phyloP scores from a whole-genome alignment of 2,888 invertebrate genomes.

The Seladonia tumulorum region DNA sequence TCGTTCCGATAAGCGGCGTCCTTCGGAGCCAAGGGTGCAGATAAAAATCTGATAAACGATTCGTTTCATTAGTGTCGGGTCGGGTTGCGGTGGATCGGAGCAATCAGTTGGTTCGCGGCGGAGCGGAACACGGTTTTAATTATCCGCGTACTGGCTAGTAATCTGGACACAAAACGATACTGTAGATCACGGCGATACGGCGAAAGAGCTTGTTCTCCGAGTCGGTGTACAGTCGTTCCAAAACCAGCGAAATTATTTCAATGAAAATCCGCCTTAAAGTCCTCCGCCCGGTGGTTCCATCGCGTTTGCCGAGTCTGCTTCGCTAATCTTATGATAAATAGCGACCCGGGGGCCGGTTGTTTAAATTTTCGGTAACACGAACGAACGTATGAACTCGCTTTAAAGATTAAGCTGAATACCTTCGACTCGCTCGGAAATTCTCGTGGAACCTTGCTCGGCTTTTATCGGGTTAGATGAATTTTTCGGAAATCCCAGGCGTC shows the following conservation, averaged over 20 bases:
- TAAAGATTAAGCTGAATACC: not conserved
- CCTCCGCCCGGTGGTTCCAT: not conserved
- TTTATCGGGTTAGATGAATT: conserved; percentile 8
- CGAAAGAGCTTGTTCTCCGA: not conserved
- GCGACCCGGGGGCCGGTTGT: not conserved
- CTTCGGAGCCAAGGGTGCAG: not conserved
- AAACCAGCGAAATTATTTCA: not conserved
- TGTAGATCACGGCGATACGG: not conserved
- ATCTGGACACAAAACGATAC: not conserved
- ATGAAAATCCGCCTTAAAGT: not conserved
- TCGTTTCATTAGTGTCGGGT: conserved; percentile 1
- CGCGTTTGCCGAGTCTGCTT: too few relatives aligned
- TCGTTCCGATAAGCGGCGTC: conserved; percentile 5
- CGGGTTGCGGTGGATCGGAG: not conserved
- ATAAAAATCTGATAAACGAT: conserved; percentile 14
- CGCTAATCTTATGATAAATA: not conserved
- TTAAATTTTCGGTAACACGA: not conserved
- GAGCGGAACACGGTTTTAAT: conserved; percentile 9
- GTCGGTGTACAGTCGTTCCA: not conserved
- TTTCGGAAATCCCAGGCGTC: conserved; percentile 25
- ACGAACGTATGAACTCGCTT: not conserved
- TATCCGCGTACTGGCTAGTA: conserved; percentile 2
- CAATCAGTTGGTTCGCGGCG: not conserved
- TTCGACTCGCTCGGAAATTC: too few relatives aligned
- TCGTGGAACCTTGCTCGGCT: not conserved